Evolutionary conservation across 2,888 invertebrate genomes (phyloP), one percentile per base, ranked within the genome.

Genomic region (Selenia dentaria): DNA sequence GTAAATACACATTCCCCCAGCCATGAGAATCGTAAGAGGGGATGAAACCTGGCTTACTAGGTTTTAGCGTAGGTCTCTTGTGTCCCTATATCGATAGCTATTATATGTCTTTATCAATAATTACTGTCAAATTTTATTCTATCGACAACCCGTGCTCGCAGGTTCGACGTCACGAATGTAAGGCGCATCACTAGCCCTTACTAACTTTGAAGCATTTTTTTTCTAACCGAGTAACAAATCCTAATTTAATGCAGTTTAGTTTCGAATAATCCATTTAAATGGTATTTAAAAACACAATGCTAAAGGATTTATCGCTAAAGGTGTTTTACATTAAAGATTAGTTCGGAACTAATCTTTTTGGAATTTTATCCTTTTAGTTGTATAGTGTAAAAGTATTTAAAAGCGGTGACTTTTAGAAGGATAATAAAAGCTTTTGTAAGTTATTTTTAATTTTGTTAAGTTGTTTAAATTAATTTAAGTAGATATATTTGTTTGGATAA

Each of bases 271-370:
- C 40, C 46, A 28, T 47, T 41, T 41, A 29, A 10, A 35, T 3
- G 2, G 3, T 9, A 36, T 8, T 12, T 9, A 6, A 34, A 44
- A 51, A 49, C 28, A 46, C 50, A 47, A 38, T 10, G 40, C 32
- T 34, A 43, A 45, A 36, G 54, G 43, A 28, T 42, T 48, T 40
- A 32, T 36, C 45, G 39, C 38, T 25, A 46, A 57, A 64, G 60
- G 66, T 64, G 64, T 65, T 58, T 59, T 51, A 45, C 53, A 48
- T 39, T 39, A 35, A 31, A 51, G 58, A 56, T 59, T 57, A 50
- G 42, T 54, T 53, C 50, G 13, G 20, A 28, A 37, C 25, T 37
- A 26, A 40, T 33, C 37, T 40, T 43, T 36, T 26, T 13, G 16
- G 32, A 35, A 26, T 9, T 40, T 24, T 27, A 38, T 27, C 12